Percentiles rank a stretch among this genome's conserved stretches.
phyloP scores from a whole-genome alignment of 1,140 invertebrate species.

The Procambarus virginalis region DNA sequence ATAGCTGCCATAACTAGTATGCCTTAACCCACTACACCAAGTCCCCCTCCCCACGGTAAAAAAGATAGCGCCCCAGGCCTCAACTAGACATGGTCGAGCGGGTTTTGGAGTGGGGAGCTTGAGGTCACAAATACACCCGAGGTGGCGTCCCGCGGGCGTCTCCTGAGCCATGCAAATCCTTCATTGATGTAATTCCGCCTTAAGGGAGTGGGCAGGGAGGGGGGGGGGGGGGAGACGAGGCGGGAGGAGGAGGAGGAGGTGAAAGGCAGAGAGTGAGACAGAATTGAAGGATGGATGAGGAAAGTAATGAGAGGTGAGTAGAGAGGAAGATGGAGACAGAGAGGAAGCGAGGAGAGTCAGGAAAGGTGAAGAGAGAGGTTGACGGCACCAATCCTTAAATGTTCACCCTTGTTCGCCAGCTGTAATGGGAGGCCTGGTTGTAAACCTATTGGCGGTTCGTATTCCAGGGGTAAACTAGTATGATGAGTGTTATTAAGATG shows the following conservation, averaged over 20 bases:
- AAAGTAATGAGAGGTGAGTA: background rate
- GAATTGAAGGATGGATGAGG: background rate
- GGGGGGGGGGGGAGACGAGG: background rate
- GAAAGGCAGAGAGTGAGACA: background rate
- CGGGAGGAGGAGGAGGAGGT: background rate
- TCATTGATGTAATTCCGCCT: conserved; percentile 6
- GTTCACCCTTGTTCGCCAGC: no score
- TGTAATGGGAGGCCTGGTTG: no score
- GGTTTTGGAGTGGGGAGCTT: background rate
- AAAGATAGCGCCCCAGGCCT: background rate
- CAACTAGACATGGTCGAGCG: background rate
- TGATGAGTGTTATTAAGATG: no score
- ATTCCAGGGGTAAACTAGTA: no score
- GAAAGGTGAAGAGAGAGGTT: background rate
- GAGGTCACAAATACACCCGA: background rate
- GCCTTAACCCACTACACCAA: no score
- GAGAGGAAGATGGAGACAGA: background rate
- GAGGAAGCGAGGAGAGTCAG: background rate
- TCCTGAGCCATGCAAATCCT: background rate
- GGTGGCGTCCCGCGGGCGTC: background rate
- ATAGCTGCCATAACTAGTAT: no score
- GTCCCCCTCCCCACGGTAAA: background rate
- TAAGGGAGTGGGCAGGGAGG: background rate
- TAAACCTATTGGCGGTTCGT: no score
- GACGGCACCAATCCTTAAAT: background rate